Percentiles rank a stretch among this genome's conserved stretches.
Conservation (phyloP, 2,113 vertebrate species). For the Corvus cornix region DNA sequence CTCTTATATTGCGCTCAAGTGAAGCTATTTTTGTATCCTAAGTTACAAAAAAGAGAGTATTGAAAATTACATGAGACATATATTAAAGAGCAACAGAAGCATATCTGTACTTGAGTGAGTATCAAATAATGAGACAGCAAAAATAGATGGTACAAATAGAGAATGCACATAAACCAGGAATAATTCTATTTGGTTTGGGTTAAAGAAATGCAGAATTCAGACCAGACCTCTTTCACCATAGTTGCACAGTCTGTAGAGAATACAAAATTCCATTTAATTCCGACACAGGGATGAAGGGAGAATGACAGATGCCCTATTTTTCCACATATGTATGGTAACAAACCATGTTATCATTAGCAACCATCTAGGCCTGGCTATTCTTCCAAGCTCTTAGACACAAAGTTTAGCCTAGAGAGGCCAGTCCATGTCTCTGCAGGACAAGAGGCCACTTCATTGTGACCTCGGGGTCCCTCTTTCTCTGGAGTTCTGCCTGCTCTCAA, state of each 20-base stretch:
- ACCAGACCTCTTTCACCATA: neutral
- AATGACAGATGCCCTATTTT: neutral
- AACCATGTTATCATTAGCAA: neutral
- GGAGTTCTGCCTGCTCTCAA: neutral
- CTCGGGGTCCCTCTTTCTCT: neutral
- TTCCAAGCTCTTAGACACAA: neutral
- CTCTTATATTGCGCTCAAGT: conserved; percentile 95
- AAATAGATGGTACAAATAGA: neutral
- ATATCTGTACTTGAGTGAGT: neutral
- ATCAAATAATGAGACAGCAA: neutral
- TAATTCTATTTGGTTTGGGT: neutral
- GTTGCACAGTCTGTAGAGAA: neutral
- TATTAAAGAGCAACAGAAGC: neutral
- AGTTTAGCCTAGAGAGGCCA: neutral
- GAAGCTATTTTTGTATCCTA: conserved; percentile 99
- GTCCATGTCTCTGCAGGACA: neutral
- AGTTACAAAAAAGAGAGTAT: conserved; percentile 44
- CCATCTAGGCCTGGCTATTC: neutral
- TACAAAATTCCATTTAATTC: neutral
- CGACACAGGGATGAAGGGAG: neutral
- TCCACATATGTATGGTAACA: neutral
- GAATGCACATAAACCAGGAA: neutral
- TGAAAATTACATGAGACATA: neutral
- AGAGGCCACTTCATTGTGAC: neutral
- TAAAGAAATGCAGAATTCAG: neutral